Base-by-base conservation (phyloP, 2,888 invertebrate genomes). In the Drosophila robusta region DNA sequence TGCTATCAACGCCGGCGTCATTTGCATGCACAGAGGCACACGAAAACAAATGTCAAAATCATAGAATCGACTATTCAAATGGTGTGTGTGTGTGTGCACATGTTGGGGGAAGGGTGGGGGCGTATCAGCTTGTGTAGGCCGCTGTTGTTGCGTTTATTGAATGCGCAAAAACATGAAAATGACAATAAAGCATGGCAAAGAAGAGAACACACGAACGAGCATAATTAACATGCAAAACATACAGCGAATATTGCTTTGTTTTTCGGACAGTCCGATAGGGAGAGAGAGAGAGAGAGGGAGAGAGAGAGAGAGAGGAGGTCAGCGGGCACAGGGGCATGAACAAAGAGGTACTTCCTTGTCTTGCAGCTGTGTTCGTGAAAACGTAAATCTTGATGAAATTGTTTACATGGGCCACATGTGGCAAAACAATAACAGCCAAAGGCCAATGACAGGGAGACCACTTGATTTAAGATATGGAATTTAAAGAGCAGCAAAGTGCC, bases 21-120 rank as follows among this genome's bases (percentile, higher is more conserved):
- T 89, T 84, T 84, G 83, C 83, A 84, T 84, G 83, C 89, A 89
- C 39, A 84, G 72, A 61, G 66, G 66, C 65, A 64, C 49, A 50
- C 76, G 22, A 87, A 86, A 87, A 87, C 83, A 89, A 88, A 87
- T 84, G 89, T 84, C 89, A 80, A 84, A 88, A 89, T 88, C 83
- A 89, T 84, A 78, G 83, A 83, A 80, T 66, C 68, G 62, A 73
- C 70, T 46, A 51, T 52, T 29, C 38, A 22, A 44, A 57, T 32
- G 41, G 16, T n/a, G 22, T 9, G n/a, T n/a, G 45, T 24, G 41
- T 26, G 29, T 42, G 51, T 29, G 22, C 16, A 8, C 8, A 51
- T 26, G 34, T 54, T 11, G 26, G 34, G 18, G 26, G 26, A 29
- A 29, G 26, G 11, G 32, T 32, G 32, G 4, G 11, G 9, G 32